These are phyloP conservation scores for Cheiracanthium punctorium DNA, from an alignment of 2,888 invertebrate species.

Conservation along the genomic window DNA sequence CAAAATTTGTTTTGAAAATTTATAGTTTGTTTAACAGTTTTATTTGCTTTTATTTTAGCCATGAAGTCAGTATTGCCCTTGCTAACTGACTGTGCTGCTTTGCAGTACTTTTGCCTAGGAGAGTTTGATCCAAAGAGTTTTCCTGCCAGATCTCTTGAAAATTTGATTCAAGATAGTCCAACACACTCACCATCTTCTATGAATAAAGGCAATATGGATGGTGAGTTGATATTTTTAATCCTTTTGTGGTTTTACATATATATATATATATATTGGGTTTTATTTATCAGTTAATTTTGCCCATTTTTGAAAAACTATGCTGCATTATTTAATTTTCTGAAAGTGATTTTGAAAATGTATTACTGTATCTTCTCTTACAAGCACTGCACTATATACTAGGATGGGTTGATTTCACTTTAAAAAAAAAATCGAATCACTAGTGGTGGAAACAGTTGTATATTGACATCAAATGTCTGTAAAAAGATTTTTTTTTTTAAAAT, in stretches of 20 bases:
- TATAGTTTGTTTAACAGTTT: too few relatives aligned
- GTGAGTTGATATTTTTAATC: constrained; percentile 9
- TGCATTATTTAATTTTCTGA: too few relatives aligned
- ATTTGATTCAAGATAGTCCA: constrained; percentile 48
- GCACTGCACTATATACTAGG: too few relatives aligned
- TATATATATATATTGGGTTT: too few relatives aligned
- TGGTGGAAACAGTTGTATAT: too few relatives aligned
- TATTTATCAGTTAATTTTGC: not conserved
- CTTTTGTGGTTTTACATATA: not conserved
- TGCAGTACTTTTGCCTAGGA: constrained; percentile 67
- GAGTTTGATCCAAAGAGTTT: constrained; percentile 36
- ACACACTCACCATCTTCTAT: constrained; percentile 26
- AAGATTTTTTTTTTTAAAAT: too few relatives aligned
- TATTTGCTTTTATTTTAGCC: constrained; percentile 33
- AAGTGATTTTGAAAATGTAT: too few relatives aligned
- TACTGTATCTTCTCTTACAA: too few relatives aligned
- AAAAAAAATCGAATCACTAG: too few relatives aligned
- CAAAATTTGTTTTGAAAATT: too few relatives aligned
- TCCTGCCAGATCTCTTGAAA: constrained; percentile 60
- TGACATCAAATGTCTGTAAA: too few relatives aligned
- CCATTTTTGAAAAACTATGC: not conserved
- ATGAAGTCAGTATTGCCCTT: constrained; percentile 61
- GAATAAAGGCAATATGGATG: constrained; percentile 64
- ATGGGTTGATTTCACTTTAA: too few relatives aligned
- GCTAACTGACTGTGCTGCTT: constrained; percentile 42